Conservation (phyloP, 2,113 vertebrate species). For the Eubucco bourcierii region DNA sequence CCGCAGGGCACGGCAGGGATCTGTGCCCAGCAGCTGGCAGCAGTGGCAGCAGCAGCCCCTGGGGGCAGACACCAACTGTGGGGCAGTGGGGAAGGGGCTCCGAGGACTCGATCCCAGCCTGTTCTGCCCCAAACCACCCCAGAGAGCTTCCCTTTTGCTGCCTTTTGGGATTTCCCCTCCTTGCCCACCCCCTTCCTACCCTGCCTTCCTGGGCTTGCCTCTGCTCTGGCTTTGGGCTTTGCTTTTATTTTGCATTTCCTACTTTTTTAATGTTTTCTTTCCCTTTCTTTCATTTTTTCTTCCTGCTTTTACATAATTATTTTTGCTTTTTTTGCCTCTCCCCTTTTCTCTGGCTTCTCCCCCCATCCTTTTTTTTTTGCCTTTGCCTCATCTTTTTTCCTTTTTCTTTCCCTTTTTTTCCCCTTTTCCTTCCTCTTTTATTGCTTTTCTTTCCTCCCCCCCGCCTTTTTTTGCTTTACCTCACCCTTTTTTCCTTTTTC, state of each 20-base stretch:
- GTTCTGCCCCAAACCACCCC: background rate
- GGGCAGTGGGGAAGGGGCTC: constrained; percentile 22
- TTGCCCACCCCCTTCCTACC: too few species aligned
- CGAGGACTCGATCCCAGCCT: background rate
- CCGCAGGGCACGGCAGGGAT: background rate
- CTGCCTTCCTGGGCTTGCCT: too few species aligned
- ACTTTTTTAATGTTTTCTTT: background rate
- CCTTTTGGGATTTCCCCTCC: too few species aligned
- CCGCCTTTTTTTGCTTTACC: background rate
- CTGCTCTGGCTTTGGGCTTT: background rate
- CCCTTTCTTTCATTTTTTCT: background rate
- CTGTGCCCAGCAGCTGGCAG: too few species aligned
- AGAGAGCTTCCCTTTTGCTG: background rate
- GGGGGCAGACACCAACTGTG: constrained; percentile 48
- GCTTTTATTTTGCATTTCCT: background rate
- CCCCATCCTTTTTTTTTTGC: background rate
- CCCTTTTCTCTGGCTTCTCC: background rate
- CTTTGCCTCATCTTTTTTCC: background rate
- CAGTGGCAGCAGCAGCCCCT: background rate
- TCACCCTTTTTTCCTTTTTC: background rate
- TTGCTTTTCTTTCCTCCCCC: background rate
- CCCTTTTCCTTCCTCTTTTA: background rate
- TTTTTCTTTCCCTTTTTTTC: too few species aligned
- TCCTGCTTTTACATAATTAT: background rate
- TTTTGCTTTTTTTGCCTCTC: background rate